Evolutionary conservation across 2,888 invertebrate species (phyloP).

Genomic region (Leucania comma): DNA sequence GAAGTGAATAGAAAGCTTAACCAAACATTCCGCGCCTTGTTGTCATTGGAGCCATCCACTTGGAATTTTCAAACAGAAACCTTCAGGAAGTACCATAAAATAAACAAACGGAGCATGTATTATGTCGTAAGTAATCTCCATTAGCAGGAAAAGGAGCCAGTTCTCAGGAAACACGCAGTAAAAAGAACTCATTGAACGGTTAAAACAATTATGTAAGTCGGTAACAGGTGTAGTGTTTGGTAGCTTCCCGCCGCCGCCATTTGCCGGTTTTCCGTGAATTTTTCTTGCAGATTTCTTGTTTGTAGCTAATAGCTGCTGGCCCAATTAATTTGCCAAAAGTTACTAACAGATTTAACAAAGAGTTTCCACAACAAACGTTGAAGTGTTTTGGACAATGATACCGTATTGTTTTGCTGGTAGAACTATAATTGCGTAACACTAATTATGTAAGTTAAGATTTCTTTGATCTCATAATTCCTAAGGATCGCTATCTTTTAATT

Average conservation of each 20-base stretch:
- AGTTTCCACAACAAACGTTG: neutral
- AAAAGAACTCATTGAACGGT: conserved; percentile 26
- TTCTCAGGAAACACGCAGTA: conserved; percentile 29
- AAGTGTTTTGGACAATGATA: conserved; percentile 12
- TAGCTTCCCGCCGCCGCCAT: conserved; percentile 35
- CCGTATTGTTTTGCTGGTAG: neutral
- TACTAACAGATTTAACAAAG: neutral
- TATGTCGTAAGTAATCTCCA: conserved; percentile 30
- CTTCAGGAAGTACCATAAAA: conserved; percentile 4
- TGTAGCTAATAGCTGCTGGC: conserved; percentile 9
- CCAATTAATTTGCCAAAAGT: conserved; percentile 38
- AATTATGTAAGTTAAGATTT: conserved; percentile 1
- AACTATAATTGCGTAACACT: neutral
- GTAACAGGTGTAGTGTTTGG: conserved; percentile 57
- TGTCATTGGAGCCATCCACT: neutral
- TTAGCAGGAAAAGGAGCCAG: conserved; percentile 22
- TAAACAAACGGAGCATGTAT: conserved; percentile 23
- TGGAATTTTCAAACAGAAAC: conserved; percentile 8
- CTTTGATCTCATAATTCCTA: conserved; percentile 1
- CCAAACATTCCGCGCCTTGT: neutral
- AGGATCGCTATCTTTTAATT: neutral
- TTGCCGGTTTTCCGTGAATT: conserved; percentile 35
- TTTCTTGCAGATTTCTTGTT: conserved; percentile 13
- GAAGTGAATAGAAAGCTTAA: neutral
- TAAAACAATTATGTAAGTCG: conserved; percentile 49